Base-by-base conservation (phyloP, 1,140 invertebrate species). In the Scaptomyza hsui region DNA sequence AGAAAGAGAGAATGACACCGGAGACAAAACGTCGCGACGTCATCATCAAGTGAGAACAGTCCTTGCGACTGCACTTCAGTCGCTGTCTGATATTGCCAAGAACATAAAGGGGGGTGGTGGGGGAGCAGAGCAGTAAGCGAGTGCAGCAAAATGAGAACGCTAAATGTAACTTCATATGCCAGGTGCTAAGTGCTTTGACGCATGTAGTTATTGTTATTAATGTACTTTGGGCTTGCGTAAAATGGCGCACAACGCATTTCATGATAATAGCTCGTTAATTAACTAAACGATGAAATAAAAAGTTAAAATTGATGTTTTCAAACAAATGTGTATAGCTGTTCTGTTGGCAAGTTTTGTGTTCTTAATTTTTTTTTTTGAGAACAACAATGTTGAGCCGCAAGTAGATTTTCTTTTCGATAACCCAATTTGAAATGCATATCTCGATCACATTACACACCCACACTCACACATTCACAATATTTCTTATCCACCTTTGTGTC, bases 61-160 rank as follows among this genome's bases (percentile, higher is more conserved):
- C 15, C 32, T 10, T 32, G 10, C 32, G 18, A 35, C 12, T 61
- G 64, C 57, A 62, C 39, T 68, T 32, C 42, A 16, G 10, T 52
- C 26, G n/a, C 18, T 39, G 41, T 1, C 24, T 39, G 53, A 21
- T 48, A 49, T 41, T 67, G 24, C n/a, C 24, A 29, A 51, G 39
- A 51, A 49, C 37, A 26, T 21, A 21, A 42, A 26, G 32, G 59
- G 35, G 26, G 37, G 39, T 24, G 59, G 35, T 18, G 37, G 39
- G 45, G 49, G 13, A 52, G 18, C 26, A 29, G 24, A 29, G 26
- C 7, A 29, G 6, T 29, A 6, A 52, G 57, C 10, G 24, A 65
- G 29, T 32, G 64, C 56, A 81, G 51, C 62, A 75, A 59, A 49
- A 29, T 19, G 32, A 42, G 56, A 67, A 18, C 49, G 49, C 39